phyloP scores from a whole-genome alignment of 2,113 vertebrate genomes.

The Heteronetta atricapilla region DNA sequence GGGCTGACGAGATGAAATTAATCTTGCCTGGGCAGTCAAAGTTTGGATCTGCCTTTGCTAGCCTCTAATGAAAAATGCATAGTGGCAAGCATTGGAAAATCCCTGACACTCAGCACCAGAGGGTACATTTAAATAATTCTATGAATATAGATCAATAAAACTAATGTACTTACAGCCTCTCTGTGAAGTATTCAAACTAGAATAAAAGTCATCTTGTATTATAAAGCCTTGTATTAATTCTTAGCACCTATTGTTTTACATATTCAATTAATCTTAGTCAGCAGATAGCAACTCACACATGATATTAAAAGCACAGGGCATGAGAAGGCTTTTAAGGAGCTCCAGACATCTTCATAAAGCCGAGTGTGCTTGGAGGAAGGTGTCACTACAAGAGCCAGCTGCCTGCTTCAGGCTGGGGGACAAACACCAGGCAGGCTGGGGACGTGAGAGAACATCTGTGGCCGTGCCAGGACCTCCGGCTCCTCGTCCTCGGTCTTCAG shows the following conservation, averaged over 20 bases:
- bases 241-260: slow-evolving; percentile 77
- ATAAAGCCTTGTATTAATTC: slow-evolving; percentile 75
- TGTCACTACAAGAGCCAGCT: neutral
- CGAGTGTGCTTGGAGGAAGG: neutral
- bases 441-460: neutral
- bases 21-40: slow-evolving; percentile 77
- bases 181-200: slow-evolving; percentile 72
- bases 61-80: slow-evolving; percentile 81
- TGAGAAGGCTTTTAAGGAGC: slow-evolving; percentile 11
- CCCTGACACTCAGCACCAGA: slow-evolving; percentile 77
- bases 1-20: slow-evolving; percentile 75
- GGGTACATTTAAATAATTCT: slow-evolving; percentile 82
- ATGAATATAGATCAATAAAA: slow-evolving; percentile 83
- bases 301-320: slow-evolving; percentile 57
- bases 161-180: slow-evolving; percentile 79
- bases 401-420: neutral
- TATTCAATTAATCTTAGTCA: slow-evolving; percentile 78
- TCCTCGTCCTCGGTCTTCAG: neutral
- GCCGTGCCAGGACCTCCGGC: neutral
- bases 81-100: slow-evolving; percentile 75
- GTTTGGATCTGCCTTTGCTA: slow-evolving; percentile 72
- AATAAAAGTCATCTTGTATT: slow-evolving; percentile 75
- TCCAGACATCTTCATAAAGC: slow-evolving; percentile 55
- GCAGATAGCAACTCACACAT: slow-evolving; percentile 50
- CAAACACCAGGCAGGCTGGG: neutral